Evolutionary conservation across 2,113 vertebrate genomes (phyloP).

Genomic region (Alosa alosa): DNA sequence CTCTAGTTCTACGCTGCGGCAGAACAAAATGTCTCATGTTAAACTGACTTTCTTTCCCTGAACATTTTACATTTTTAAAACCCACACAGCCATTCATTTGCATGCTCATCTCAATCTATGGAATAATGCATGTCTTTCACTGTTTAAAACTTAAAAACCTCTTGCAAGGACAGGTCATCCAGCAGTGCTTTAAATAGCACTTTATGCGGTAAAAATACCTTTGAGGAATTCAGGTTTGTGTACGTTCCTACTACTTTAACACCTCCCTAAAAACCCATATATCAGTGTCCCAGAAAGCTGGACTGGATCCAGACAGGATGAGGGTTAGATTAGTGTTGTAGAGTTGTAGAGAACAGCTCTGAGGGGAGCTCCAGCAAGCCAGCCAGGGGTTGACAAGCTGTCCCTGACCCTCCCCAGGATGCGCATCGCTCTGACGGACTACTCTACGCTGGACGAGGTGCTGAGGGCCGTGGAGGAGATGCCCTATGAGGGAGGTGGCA

Average conservation of each 20-base stretch:
- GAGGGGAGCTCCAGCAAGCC: not conserved
- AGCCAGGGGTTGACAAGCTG: not conserved
- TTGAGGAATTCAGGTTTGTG: not conserved
- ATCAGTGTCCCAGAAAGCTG: not conserved
- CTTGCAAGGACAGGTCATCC: not conserved
- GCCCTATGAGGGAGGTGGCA: conserved; percentile 67
- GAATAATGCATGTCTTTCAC: not conserved
- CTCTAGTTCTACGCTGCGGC: not conserved
- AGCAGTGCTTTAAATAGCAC: not conserved
- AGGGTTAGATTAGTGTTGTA: not conserved
- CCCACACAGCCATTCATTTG: not conserved
- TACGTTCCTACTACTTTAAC: not conserved
- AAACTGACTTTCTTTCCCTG: not conserved
- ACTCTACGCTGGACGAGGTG: conserved; percentile 64
- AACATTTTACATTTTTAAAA: not conserved
- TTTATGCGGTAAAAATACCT: not conserved
- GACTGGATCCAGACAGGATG: not conserved
- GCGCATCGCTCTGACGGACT: conserved; percentile 78
- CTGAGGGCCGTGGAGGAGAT: conserved; percentile 71
- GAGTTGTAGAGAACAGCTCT: not conserved
- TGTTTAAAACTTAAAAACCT: not conserved
- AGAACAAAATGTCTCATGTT: not conserved
- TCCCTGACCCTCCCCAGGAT: conserved; percentile 66
- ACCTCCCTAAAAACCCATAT: not conserved
- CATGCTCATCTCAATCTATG: not conserved